Evolutionary conservation across 2,888 invertebrate species (phyloP), one percentile per base, ranked within the genome.

Genomic region (Junonia oenone): DNA sequence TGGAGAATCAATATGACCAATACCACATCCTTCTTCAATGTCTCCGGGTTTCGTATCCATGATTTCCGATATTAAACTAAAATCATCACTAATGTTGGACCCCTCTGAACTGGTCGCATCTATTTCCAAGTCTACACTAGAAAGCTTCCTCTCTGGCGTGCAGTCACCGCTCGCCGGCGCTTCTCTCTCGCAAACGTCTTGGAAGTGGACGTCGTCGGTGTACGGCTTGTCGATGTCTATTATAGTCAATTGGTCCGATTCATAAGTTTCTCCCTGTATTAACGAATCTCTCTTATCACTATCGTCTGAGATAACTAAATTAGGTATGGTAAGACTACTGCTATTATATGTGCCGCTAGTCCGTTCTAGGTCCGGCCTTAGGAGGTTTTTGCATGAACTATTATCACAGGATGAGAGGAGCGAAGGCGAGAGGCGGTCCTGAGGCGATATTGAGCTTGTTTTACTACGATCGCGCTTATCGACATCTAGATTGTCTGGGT

Each of bases 1-100:
- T 0, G 96, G 95, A 0, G 96, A 96, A 74, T 96, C 96, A 51
- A 96, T 96, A 71, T 96, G 96, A 9, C 93, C 93, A 49, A 96
- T 94, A 63, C 92, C 92, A 71, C 84, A 84, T 13, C 83, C 83
- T 49, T 91, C 91, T 55, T 87, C 84, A 2, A 72, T 59, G 6
- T 87, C 85, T 2, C 74, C 81, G 1, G 84, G 81, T 63, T 86
- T 89, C 54, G 91, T 91, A 59, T 92, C 93, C 45, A 93, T 89
- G 31, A 94, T 92, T 73, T 94, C 94, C 2, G 94, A 94, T 51
- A 92, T 91, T 65, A 94, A 91, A 78, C 94, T 94, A 73, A 92
- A 93, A 74, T 94, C 94, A 68, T 94, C 94, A 72, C 94, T 94
- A 76, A 94, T 93, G 69, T 89, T 87, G 78, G 89, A 87, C 63